Base-by-base conservation (phyloP, 2,113 vertebrate genomes). In the Bufo bufo region DNA sequence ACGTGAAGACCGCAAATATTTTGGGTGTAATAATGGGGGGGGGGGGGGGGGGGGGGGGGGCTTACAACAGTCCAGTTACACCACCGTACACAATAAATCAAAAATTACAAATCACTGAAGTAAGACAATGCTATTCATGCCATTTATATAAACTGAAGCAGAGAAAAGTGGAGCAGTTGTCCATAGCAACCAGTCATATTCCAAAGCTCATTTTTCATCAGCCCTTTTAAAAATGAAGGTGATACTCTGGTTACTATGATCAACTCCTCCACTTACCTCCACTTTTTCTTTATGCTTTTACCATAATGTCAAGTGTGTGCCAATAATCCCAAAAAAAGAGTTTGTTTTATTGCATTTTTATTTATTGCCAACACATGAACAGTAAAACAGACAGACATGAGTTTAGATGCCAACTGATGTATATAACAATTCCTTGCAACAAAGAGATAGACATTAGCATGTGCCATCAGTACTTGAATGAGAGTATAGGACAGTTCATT, bases 301-400 rank as follows among this genome's bases (percentile, higher is more conserved):
- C 71, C 17, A 3, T 74, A 0, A 19, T 47, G 45, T 47, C 45
- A 71, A 43, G 71, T 17, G 71, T 47, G 47, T 74, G 14, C 45
- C 16, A 75, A 50, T 49, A 50, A 75, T 50, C 49, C 45, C 49
- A 75, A 49, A 45, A 72, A 71, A 8, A 17, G 58, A 61, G 20
- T 7, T 75, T 33, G 19, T 77, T 89, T 89, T 89, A 84, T 89
- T 89, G 87, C 87, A 78, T 89, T 89, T 88, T 78, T 71, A 83
- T 88, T 84, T 89, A 84, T 89, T 89, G 87, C 82, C 87, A 89
- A 89, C 87, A 89, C 79, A 84, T 33, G 54, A 82, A 87, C 52
- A 50, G 71, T 77, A 88, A 88, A 88, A 75, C 63, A 89, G 84
- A 20, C 54, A 84, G 61, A 88, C 80, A 88, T 45, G 43, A 65